phyloP scores from a whole-genome alignment of 2,888 invertebrate genomes.

The Xestoiulus laeticollis region DNA sequence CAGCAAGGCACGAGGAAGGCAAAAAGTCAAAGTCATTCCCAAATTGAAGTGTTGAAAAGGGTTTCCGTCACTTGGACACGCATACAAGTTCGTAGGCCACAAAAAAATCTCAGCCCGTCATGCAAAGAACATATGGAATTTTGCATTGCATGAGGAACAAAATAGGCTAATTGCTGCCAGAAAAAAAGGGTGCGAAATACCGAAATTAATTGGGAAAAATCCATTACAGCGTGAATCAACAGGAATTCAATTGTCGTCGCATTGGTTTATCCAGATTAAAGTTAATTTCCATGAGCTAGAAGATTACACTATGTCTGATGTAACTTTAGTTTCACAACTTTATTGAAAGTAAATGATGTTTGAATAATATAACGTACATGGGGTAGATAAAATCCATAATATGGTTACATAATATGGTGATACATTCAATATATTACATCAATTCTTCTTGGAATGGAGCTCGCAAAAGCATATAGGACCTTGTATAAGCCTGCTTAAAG shows the following conservation, averaged over 20 bases:
- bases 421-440: no score
- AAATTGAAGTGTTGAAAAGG: conserved; percentile 12
- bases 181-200: not conserved
- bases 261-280: no score
- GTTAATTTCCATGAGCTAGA: no score
- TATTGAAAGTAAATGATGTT: no score
- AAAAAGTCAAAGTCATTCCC: conserved; percentile 4
- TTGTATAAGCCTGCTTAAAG: no score
- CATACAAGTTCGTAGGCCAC: not conserved
- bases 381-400: no score
- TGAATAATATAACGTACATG: no score
- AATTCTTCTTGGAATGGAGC: no score
- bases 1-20: conserved; percentile 1
- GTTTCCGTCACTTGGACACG: not conserved
- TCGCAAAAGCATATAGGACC: no score
- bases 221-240: not conserved
- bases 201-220: not conserved
- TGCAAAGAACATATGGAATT: not conserved
- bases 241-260: not conserved
- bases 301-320: no score
- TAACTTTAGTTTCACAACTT: no score
- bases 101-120: not conserved
- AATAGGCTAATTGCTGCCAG: not conserved
- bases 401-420: no score
- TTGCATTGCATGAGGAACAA: not conserved